Evolutionary conservation across 2,113 vertebrate species (phyloP), one percentile per base, ranked within the genome.

Genomic region (Mugil cephalus): DNA sequence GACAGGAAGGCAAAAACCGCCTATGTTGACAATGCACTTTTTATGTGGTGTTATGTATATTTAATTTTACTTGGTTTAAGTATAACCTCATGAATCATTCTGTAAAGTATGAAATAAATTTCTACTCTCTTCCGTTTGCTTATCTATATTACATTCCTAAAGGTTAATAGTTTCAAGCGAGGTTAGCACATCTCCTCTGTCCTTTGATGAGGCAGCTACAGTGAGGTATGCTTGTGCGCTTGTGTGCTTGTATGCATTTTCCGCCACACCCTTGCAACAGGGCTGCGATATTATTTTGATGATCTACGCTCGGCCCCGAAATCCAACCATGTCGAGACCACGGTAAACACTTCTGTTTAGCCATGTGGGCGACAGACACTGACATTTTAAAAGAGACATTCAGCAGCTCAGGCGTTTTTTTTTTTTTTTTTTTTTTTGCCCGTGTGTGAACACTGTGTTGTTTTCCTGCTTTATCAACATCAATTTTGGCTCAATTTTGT

Each of bases 91-190:
- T n/a, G n/a, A n/a, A n/a, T n/a, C n/a, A n/a, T n/a, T n/a, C n/a
- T n/a, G n/a, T n/a, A n/a, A n/a, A n/a, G n/a, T n/a, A n/a, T n/a
- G n/a, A n/a, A n/a, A n/a, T n/a, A n/a, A n/a, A 30, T 30, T 5
- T 30, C 24, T 5, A 30, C 24, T 30, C 24, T 30, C 2, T 30
- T 30, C 3, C 5, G 5, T 30, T 30, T 30, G 24, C 24, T 30
- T 5, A 5, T 30, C 24, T 30, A 30, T 30, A 30, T 30, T n/a
- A n/a, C n/a, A n/a, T 30, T 30, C 24, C n/a, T 8, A 19, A 21
- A 66, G 71, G 58, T 55, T 56, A 56, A 68, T 45, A 43, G 24
- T 74, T 47, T 69, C 80, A 54, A 62, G 52, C 17, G 63, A 63
- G 13, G 56, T 76, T 64, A 10, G 62, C 55, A 68, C 45, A 78